phyloP scores from a whole-genome alignment of 2,797 vertebrate genomes.

The Danio tinwini region DNA sequence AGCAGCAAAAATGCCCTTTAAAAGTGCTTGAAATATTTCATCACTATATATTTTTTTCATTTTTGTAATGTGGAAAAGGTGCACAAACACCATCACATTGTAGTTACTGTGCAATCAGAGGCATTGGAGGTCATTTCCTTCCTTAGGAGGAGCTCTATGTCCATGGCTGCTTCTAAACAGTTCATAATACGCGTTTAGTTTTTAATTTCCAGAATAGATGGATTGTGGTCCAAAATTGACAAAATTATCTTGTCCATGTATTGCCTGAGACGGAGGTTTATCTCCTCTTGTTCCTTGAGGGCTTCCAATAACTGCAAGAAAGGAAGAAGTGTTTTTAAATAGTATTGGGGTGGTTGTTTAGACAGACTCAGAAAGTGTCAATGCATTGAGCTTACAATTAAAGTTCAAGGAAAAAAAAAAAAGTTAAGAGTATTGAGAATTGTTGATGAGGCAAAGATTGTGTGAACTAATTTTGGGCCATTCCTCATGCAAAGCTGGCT shows the following conservation, averaged over 20 bases:
- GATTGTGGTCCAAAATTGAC: slow-evolving; percentile 95
- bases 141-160: slow-evolving; percentile 64
- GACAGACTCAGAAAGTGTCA: not conserved
- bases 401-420: not conserved
- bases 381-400: not conserved
- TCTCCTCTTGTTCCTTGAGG: slow-evolving; percentile 97
- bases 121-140: slow-evolving; percentile 34
- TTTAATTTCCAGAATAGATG: slow-evolving; percentile 97
- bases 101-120: slow-evolving; percentile 26
- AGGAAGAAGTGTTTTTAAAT: not conserved
- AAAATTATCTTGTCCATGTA: slow-evolving; percentile 99
- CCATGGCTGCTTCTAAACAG: slow-evolving; percentile 45
- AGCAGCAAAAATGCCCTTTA: slow-evolving; percentile 35
- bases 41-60: slow-evolving; percentile 47
- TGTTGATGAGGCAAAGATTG: not conserved
- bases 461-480: not conserved
- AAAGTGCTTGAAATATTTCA: slow-evolving; percentile 60
- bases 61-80: slow-evolving; percentile 11
- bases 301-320: slow-evolving; percentile 93
- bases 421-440: not conserved
- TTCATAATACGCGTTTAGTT: slow-evolving; percentile 74
- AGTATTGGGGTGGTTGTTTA: not conserved
- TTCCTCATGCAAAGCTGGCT: too few species aligned
- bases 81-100: slow-evolving; percentile 32
- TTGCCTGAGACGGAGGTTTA: slow-evolving; percentile 91